Base-by-base conservation (phyloP, 2,113 vertebrate species). In the Pelusios castaneus region DNA sequence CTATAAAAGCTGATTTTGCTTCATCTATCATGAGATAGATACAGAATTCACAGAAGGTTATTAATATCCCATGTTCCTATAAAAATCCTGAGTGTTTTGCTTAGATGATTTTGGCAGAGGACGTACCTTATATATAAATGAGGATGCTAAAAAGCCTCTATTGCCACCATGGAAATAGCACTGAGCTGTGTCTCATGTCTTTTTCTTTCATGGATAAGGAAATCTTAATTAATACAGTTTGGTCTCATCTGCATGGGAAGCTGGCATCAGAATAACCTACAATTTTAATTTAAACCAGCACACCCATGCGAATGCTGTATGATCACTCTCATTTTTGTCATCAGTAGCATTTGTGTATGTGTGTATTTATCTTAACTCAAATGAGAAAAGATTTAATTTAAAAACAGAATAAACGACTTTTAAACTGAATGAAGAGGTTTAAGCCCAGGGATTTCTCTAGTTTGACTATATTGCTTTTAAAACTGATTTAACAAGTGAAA, bases 81-180 rank as follows among this genome's bases (percentile, higher is more conserved):
- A 95, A 75, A 93, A 87, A 24, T 54, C 54, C 78, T 89, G 84
- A n/a, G 79, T 83, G 49, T 10, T 95, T 95, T 93, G 13, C 25
- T 85, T 7, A 34, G 9, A 77, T 82, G 2, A 41, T 78, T 80
- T 91, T 80, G 91, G 43, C 51, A 94, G 38, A 84, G 88, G 19
- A 55, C 58, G 58, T 90, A 85, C 86, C 21, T 58, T 94, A 91
- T 93, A 87, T 22, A 95, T 93, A 88, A 94, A 85, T 88, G 70
- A 95, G 70, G 80, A 84, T 80, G 79, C 80, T 89, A 87, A 94
- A 92, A 95, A 55, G 73, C 19, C 51, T 90, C 11, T 60, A 80
- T 58, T 84, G 25, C 7, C 8, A 94, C 47, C 82, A 56, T 45
- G 56, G 5, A 87, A 91, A 77, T 88, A 83, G 29, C 87, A 31